phyloP scores from a whole-genome alignment of 2,888 invertebrate genomes.

The Rhaphigaster nebulosa region DNA sequence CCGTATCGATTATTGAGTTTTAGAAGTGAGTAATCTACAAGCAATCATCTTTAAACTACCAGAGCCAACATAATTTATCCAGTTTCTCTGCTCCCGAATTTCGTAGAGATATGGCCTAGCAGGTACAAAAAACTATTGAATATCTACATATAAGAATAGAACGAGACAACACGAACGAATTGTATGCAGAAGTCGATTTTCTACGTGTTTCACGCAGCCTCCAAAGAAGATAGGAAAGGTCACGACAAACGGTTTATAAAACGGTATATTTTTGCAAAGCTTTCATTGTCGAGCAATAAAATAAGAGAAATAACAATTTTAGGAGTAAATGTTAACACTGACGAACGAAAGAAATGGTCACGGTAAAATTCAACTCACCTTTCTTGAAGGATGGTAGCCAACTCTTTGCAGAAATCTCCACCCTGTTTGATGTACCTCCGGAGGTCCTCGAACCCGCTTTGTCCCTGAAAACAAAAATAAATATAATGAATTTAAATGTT shows the following conservation, averaged over 20 bases:
- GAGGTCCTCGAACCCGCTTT: conserved; percentile 94
- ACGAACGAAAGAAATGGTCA: not conserved
- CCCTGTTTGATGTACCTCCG: conserved; percentile 94
- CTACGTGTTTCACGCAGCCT: not conserved
- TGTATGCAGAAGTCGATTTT: conserved; percentile 1
- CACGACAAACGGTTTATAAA: not conserved
- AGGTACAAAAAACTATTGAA: not conserved
- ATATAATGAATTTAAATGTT: not conserved
- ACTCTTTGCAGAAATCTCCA: conserved; percentile 93
- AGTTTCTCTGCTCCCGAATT: not conserved
- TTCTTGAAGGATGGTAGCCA: conserved; percentile 90
- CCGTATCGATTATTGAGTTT: no score
- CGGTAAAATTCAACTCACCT: conserved; percentile 74
- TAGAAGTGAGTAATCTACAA: no score
- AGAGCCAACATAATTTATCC: not conserved
- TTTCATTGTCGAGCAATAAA: not conserved
- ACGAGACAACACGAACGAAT: conserved; percentile 13
- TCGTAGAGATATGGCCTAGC: not conserved
- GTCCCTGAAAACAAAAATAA: conserved; percentile 77
- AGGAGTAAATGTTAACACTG: not conserved
- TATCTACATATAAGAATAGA: not conserved
- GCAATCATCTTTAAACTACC: not conserved
- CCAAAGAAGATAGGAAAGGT: not conserved
- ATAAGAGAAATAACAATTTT: not conserved
- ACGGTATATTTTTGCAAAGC: not conserved